Percentiles rank a stretch among this genome's conserved stretches.
These are phyloP conservation scores for Ardeotis arabs DNA, from an alignment of 2,113 vertebrate species.

Conservation along the genomic window DNA sequence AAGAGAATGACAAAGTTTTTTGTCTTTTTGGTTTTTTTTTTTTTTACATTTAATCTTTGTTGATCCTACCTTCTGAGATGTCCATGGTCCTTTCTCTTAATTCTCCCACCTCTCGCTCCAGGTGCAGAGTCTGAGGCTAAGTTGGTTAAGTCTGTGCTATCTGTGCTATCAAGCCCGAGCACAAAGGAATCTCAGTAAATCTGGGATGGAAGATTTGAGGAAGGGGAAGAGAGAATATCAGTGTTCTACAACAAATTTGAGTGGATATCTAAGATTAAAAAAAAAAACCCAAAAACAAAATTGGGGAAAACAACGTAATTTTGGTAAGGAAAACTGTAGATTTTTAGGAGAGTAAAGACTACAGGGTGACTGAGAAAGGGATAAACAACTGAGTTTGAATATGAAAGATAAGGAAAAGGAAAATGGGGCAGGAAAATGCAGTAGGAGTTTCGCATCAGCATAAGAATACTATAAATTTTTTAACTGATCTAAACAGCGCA, in stretches of 20 bases:
- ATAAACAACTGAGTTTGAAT: slow-evolving; percentile 1
- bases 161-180: slow-evolving; percentile 70
- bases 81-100: slow-evolving; percentile 73
- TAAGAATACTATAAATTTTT: background rate
- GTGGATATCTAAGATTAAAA: slow-evolving; percentile 47
- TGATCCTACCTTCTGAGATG: slow-evolving; percentile 72
- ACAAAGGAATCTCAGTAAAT: slow-evolving; percentile 74
- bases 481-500: background rate
- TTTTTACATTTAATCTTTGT: slow-evolving; percentile 38
- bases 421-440: slow-evolving; percentile 36
- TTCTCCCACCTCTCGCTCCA: slow-evolving; percentile 73
- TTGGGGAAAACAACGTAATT: slow-evolving; percentile 4
- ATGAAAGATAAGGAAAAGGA: slow-evolving; percentile 31
- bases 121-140: slow-evolving; percentile 72
- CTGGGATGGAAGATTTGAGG: slow-evolving; percentile 75
- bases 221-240: slow-evolving; percentile 74
- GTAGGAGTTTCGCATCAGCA: slow-evolving; percentile 10
- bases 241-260: slow-evolving; percentile 59
- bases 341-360: slow-evolving; percentile 19
- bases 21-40: background rate
- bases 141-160: slow-evolving; percentile 73
- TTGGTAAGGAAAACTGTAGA: background rate
- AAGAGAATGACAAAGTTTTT: background rate
- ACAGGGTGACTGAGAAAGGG: background rate
- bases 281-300: background rate